These are phyloP conservation scores for Heliconius sara DNA, from an alignment of 2,888 invertebrate species.

Conservation along the genomic window DNA sequence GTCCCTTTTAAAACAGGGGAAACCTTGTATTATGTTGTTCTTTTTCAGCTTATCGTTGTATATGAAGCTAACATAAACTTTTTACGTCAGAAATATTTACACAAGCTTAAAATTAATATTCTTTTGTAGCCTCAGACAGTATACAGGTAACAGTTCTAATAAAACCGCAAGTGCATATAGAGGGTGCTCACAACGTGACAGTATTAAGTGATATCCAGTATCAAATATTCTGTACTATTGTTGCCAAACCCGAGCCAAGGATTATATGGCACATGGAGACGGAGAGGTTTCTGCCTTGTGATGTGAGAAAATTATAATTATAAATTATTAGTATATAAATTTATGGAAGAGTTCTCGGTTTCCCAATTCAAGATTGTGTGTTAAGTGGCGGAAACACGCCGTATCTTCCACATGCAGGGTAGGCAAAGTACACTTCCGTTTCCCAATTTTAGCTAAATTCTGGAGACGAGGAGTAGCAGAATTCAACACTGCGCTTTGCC, in stretches of 20 bases:
- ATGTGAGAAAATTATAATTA: conserved; percentile 55
- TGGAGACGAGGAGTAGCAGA: not conserved
- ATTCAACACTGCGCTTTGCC: not conserved
- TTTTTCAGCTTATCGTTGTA: no score
- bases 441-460: not conserved
- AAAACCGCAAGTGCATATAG: conserved; percentile 63
- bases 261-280: conserved; percentile 70
- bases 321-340: not conserved
- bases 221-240: conserved; percentile 59
- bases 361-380: no score
- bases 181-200: conserved; percentile 62
- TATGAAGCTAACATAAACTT: no score
- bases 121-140: conserved; percentile 63
- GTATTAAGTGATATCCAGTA: conserved; percentile 60
- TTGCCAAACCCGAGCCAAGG: conserved; percentile 64
- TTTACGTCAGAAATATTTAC: not conserved
- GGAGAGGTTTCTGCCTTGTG: conserved; percentile 63
- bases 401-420: no score
- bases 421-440: not conserved
- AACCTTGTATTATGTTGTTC: no score
- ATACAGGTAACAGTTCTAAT: conserved; percentile 59
- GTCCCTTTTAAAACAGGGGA: no score
- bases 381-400: no score
- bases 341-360: not conserved
- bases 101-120: not conserved